These are phyloP conservation scores for Anabas testudineus DNA, from an alignment of 2,797 vertebrate genomes.

Conservation along the genomic window DNA sequence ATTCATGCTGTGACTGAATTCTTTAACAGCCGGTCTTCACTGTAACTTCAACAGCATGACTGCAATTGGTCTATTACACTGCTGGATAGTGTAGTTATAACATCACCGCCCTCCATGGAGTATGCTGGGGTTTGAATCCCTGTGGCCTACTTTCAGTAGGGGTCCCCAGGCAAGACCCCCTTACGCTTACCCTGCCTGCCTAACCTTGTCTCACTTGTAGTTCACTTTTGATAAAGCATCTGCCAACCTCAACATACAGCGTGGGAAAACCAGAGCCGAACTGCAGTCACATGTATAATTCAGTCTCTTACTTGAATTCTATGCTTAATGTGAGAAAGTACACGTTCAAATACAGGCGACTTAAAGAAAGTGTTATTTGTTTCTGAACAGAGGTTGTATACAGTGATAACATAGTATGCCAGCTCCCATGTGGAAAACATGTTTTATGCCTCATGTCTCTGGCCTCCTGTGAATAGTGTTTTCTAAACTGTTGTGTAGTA, in stretches of 20 bases:
- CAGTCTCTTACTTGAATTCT: conserved; percentile 3
- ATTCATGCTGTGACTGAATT: conserved; percentile 5
- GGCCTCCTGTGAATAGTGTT: neutral
- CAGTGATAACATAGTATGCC: conserved; percentile 2
- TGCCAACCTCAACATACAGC: neutral
- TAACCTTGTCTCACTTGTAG: too few relatives aligned
- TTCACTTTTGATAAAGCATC: too few relatives aligned
- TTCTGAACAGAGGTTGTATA: neutral
- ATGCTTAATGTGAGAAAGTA: neutral
- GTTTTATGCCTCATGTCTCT: neutral
- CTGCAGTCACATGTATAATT: neutral
- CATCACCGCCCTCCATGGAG: too few relatives aligned
- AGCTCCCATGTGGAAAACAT: neutral
- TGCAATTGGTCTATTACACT: conserved; percentile 24
- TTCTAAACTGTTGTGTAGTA: conserved; percentile 7
- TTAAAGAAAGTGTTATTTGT: neutral
- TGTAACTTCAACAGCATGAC: conserved; percentile 16
- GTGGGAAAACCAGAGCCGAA: conserved; percentile 1
- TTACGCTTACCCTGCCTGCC: too few relatives aligned
- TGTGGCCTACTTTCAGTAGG: too few relatives aligned
- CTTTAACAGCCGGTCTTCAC: neutral
- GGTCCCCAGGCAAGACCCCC: too few relatives aligned
- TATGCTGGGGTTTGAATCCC: too few relatives aligned
- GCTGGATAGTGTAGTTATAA: too few relatives aligned
- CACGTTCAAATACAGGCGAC: neutral